phyloP scores from a whole-genome alignment of 2,797 vertebrate genomes.

The Acanthurus tractus region DNA sequence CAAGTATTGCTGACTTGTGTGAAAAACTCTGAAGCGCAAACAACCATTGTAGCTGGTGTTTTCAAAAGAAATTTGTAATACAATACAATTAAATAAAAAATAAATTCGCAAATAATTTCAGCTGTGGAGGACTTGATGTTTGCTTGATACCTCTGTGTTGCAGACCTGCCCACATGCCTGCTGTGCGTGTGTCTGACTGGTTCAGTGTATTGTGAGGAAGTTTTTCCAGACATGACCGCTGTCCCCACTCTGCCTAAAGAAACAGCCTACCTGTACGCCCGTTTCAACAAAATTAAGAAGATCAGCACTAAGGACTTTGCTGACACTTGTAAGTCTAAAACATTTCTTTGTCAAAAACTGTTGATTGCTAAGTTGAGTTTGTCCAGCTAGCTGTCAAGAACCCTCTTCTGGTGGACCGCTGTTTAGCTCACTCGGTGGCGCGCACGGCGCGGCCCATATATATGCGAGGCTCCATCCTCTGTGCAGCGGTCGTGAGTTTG shows the following conservation, averaged over 20 bases:
- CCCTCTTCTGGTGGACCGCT: too few species aligned
- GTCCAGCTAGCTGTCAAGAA: not conserved
- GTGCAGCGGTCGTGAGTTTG: too few species aligned
- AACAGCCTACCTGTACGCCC: conserved; percentile 94
- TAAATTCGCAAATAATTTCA: not conserved
- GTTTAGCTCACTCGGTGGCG: too few species aligned
- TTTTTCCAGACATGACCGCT: conserved; percentile 89
- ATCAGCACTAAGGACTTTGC: conserved; percentile 92
- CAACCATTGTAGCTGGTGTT: not conserved
- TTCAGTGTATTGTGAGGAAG: conserved; percentile 98
- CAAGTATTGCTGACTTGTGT: not conserved
- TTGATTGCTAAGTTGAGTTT: not conserved
- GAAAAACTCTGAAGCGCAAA: not conserved
- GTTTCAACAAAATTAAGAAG: conserved; percentile 97
- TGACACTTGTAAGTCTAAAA: conserved; percentile 89
- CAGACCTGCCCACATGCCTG: conserved; percentile 96
- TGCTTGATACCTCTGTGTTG: conserved; percentile 49
- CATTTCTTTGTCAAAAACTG: not conserved
- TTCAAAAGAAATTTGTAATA: not conserved
- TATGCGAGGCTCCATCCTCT: too few species aligned
- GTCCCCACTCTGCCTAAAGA: conserved; percentile 95
- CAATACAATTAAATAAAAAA: not conserved
- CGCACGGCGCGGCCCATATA: too few species aligned
- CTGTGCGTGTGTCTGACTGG: conserved; percentile 95
- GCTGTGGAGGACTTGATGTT: not conserved